Base-by-base conservation (phyloP, 1,140 invertebrate genomes). In the Lepidurus couesii region DNA sequence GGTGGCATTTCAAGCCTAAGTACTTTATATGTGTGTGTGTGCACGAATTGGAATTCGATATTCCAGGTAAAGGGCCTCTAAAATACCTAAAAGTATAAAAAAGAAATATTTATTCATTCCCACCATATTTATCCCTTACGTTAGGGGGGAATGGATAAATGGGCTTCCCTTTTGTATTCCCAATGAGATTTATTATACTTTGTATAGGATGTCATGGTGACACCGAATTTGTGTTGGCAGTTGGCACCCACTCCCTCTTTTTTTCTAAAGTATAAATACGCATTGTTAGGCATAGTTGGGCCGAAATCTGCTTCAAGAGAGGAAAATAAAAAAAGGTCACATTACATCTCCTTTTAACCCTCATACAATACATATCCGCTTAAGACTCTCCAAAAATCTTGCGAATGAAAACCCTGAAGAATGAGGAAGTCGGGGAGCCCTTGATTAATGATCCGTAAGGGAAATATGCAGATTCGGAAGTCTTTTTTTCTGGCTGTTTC, bases 181-280 rank as follows among this genome's bases (percentile, higher is more conserved):
- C 34, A 9, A 65, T 65, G 53, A 9, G 53, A 65, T 65, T 65
- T 65, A 65, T 65, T 65, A 65, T 16, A 16, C 53, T 65, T n/a
- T 13, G 16, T 65, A 21, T n/a, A 21, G 53, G 53, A 65, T 65
- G 9, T 65, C 53, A 7, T 65, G 53, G 53, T 65, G 53, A 65
- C 53, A 65, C 53, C 6, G 13, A 65, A 65, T 65, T 65, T 65
- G 53, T 65, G 53, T 65, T 65, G 53, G 53, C 53, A 65, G 53
- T 16, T 65, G 21, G 13, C 53, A 65, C 53, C 53, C 53, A 65
- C 16, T 21, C 21, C 53, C 9, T 7, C 53, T 16, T 11, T 65
- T n/a, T 65, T 65, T 9, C 9, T 4, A 21, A 3, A 13, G 45
- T 11, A 16, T 6, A 16, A 10, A 16, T 7, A 47, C 21, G 53